Percentiles rank a stretch among this genome's conserved stretches.
Conservation (phyloP, 2,888 invertebrate genomes). For the Drosophila emarginata region DNA sequence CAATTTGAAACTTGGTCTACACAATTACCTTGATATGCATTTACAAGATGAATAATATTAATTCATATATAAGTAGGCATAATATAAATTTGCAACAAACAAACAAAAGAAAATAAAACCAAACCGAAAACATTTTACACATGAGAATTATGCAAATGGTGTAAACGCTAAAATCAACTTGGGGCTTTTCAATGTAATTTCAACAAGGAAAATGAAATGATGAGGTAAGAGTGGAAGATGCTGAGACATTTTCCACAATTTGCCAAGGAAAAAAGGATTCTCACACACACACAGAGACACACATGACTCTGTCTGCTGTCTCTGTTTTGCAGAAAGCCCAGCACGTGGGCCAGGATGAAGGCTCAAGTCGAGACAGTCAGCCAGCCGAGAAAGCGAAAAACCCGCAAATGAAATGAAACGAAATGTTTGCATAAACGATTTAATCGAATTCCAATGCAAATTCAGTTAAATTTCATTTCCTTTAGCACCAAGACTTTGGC, state of each 20-base stretch:
- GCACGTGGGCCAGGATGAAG: not conserved
- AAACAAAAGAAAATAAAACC: constrained; percentile 48
- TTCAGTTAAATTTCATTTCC: constrained; percentile 81
- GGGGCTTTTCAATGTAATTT: constrained; percentile 63
- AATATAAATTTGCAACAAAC: constrained; percentile 56
- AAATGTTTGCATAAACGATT: constrained; percentile 82
- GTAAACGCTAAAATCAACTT: constrained; percentile 69
- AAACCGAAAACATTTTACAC: constrained; percentile 33
- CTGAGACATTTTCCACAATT: constrained; percentile 40
- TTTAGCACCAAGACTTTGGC: constrained; percentile 45
- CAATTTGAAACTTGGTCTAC: constrained; percentile 43
- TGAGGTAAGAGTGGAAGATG: not conserved
- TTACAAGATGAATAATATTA: constrained; percentile 66
- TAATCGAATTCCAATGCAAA: constrained; percentile 82
- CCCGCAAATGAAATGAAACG: constrained; percentile 77
- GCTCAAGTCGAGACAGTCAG: not conserved
- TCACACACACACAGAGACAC: constrained; percentile 48
- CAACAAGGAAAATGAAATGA: constrained; percentile 40
- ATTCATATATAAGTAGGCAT: constrained; percentile 73
- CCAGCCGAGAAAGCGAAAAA: constrained; percentile 60
- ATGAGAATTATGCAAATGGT: constrained; percentile 80
- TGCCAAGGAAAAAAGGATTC: constrained; percentile 61
- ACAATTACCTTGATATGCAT: constrained; percentile 69
- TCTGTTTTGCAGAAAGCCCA: not conserved
- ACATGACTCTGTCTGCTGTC: not conserved